phyloP scores from a whole-genome alignment of 2,888 invertebrate genomes.

The Platycheirus rosarum region DNA sequence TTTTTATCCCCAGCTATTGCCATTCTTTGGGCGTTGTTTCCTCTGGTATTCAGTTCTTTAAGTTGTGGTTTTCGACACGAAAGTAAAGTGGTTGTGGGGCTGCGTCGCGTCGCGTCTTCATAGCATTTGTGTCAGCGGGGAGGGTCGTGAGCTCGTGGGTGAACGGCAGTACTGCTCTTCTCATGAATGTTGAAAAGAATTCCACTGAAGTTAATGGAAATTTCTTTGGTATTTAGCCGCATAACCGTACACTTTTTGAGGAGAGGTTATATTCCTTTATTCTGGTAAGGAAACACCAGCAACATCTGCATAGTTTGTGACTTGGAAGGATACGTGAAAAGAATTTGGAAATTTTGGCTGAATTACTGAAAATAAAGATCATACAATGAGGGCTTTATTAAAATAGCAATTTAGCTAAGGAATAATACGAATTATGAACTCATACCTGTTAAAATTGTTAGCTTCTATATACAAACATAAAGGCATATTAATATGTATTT shows the following conservation, averaged over 20 bases:
- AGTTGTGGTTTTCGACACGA: slow-evolving; percentile 34
- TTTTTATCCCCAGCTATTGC: slow-evolving; percentile 25
- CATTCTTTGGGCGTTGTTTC: slow-evolving; percentile 48
- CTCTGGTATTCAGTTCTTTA: slow-evolving; percentile 35
- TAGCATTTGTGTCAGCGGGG: neutral
- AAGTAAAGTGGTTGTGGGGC: neutral
- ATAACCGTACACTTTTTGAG: slow-evolving; percentile 21
- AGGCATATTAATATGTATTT: no score
- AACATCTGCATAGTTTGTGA: slow-evolving; percentile 57
- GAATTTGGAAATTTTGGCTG: slow-evolving; percentile 53
- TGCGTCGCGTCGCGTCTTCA: neutral
- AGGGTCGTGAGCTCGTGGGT: slow-evolving; percentile 2
- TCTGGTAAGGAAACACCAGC: slow-evolving; percentile 1
- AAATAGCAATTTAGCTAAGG: slow-evolving; percentile 1
- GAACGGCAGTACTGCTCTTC: slow-evolving; percentile 12
- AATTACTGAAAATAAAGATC: slow-evolving; percentile 44
- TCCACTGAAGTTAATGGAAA: slow-evolving; percentile 72
- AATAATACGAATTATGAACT: no score
- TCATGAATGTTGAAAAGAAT: slow-evolving; percentile 70
- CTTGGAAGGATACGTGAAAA: slow-evolving; percentile 52
- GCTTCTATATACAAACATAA: no score
- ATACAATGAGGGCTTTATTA: slow-evolving; percentile 49
- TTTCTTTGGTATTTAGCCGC: slow-evolving; percentile 71
- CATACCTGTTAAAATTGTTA: no score
- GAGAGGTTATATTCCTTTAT: slow-evolving; percentile 21